phyloP scores from a whole-genome alignment of 2,113 vertebrate species.

The Marmota monax region DNA sequence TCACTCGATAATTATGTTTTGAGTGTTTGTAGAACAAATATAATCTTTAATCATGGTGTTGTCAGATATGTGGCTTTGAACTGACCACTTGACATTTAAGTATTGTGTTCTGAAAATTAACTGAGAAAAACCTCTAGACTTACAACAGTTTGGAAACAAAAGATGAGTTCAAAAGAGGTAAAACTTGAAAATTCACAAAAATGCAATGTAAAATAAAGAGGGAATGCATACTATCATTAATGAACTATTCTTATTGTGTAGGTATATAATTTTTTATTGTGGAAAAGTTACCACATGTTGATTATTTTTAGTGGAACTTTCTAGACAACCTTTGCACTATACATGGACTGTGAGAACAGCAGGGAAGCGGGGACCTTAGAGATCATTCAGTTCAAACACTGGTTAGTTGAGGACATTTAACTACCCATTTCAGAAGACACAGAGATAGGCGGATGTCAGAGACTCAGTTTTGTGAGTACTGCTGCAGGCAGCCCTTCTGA shows the following conservation, averaged over 20 bases:
- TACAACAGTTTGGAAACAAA: slow-evolving; percentile 3
- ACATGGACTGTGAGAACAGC: neutral
- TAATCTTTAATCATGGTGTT: neutral
- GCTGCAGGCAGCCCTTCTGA: no score
- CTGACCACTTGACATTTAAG: neutral
- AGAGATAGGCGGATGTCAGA: neutral
- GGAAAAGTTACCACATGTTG: neutral
- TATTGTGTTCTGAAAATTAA: neutral
- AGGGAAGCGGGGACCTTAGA: neutral
- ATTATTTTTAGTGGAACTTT: neutral
- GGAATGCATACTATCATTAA: neutral
- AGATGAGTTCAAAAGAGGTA: neutral
- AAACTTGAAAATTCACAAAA: slow-evolving; percentile 8
- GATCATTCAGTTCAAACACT: neutral
- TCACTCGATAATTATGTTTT: neutral
- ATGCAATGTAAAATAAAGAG: neutral
- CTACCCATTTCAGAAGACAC: neutral
- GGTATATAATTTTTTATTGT: neutral
- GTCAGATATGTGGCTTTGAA: slow-evolving; percentile 32
- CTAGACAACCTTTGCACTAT: neutral
- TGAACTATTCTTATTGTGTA: neutral
- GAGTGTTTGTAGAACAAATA: neutral
- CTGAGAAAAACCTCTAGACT: neutral
- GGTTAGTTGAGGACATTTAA: neutral
- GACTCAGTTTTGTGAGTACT: neutral